phyloP scores from a whole-genome alignment of 2,113 vertebrate species.

The Gobiocypris rarus region DNA sequence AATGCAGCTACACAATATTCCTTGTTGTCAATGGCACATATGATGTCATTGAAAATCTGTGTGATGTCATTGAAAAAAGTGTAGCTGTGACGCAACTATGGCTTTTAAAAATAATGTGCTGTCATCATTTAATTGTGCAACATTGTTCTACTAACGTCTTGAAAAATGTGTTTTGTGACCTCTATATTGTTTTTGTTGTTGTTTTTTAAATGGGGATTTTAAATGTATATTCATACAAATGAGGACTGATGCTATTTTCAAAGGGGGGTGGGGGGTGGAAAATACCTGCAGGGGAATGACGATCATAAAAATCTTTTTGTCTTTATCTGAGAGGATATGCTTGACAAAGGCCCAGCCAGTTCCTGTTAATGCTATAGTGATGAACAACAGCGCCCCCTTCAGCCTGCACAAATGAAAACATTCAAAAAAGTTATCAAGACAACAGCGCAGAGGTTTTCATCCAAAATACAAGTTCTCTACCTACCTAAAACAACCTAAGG shows the following conservation, averaged over 20 bases:
- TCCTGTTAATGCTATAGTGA: conserved; percentile 84
- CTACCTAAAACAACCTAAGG: neutral
- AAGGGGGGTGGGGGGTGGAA: no score
- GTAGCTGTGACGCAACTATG: no score
- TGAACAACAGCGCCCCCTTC: conserved; percentile 89
- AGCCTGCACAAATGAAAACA: conserved; percentile 70
- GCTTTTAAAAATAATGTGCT: no score
- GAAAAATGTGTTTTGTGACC: neutral
- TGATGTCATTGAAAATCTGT: no score
- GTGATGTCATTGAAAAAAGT: no score
- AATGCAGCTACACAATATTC: no score
- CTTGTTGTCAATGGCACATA: no score
- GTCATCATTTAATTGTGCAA: no score
- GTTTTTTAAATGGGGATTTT: neutral
- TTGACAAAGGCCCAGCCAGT: conserved; percentile 91
- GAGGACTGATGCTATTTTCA: neutral
- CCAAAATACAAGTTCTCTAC: neutral
- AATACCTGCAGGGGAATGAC: conserved; percentile 88
- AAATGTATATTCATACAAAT: neutral
- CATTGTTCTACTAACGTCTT: neutral
- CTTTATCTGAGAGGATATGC: conserved; percentile 85
- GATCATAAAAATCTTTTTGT: conserved; percentile 92
- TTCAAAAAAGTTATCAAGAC: neutral
- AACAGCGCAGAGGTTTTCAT: neutral
- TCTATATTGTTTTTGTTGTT: neutral